Evolutionary conservation across 2,113 vertebrate species (phyloP).

Genomic region (Eolophus roseicapilla): DNA sequence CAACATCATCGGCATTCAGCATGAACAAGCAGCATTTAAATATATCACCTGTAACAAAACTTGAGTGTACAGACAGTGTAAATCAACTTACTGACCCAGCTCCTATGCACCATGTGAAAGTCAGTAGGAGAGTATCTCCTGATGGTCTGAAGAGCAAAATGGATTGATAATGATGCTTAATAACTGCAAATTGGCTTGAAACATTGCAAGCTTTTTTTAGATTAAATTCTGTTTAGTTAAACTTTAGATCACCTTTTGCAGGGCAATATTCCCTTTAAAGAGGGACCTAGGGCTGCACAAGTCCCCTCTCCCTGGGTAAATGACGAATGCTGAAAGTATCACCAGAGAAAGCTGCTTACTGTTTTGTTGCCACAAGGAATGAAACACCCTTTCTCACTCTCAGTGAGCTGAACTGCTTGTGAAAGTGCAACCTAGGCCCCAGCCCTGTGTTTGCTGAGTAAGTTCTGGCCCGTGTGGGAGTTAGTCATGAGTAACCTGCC

Average conservation of each 20-base stretch:
- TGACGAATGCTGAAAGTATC: background rate
- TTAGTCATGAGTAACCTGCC: slow-evolving; percentile 72
- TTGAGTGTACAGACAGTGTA: background rate
- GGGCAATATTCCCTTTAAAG: background rate
- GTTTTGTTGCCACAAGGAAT: background rate
- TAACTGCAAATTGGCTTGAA: background rate
- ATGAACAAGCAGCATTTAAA: background rate
- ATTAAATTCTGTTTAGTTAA: background rate
- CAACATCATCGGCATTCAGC: background rate
- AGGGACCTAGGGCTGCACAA: background rate
- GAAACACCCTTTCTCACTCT: slow-evolving; percentile 8
- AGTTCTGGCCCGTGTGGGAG: slow-evolving; percentile 76
- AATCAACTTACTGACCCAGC: accelerated
- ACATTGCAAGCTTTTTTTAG: background rate
- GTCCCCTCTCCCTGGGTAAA: background rate
- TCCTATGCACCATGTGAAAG: background rate
- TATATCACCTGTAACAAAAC: background rate
- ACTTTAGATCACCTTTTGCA: background rate
- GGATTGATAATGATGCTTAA: background rate
- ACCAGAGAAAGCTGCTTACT: slow-evolving; percentile 11
- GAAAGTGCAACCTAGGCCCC: slow-evolving; percentile 56
- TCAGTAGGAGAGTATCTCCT: background rate
- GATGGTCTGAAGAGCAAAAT: background rate
- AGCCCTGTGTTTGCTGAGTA: slow-evolving; percentile 74
- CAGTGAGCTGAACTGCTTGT: slow-evolving; percentile 40